A percentile compares a stretch with the other conserved stretches of the same genome.
phyloP scores from a whole-genome alignment of 2,888 invertebrate genomes.

The Melinaea marsaeus region DNA sequence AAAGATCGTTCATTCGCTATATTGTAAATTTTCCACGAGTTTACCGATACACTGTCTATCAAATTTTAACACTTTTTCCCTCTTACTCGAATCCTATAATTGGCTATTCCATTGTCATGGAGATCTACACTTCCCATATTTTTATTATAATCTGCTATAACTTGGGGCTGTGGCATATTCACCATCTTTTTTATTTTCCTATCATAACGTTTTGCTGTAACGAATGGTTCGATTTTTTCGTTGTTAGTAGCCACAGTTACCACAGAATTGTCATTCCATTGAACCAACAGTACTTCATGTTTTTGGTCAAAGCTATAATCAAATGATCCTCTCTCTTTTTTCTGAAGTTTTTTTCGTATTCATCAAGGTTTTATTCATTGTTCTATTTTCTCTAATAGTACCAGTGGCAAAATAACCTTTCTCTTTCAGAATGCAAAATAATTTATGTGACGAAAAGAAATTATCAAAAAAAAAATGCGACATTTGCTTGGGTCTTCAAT shows the following conservation, averaged over 20 bases:
- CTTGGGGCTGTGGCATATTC: constrained; percentile 6
- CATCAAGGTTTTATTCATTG: constrained; percentile 9
- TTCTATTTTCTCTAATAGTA: constrained; percentile 9
- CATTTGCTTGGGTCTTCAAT: constrained; percentile 7
- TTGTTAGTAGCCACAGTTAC: constrained; percentile 7
- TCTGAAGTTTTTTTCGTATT: constrained; percentile 15
- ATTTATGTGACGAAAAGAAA: constrained; percentile 9
- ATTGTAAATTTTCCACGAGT: constrained; percentile 19
- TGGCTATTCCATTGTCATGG: background rate
- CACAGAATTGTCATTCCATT: constrained; percentile 21
- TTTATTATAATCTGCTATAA: constrained; percentile 10
- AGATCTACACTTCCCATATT: background rate
- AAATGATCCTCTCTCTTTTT: constrained; percentile 10
- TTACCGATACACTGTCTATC: constrained; percentile 11
- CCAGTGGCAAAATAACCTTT: constrained; percentile 7
- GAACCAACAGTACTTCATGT: constrained; percentile 17
- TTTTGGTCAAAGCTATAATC: constrained; percentile 18
- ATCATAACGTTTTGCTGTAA: constrained; percentile 20
- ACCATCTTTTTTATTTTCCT: constrained; percentile 13
- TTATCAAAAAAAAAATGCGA: constrained; percentile 6
- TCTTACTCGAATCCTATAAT: constrained; percentile 9
- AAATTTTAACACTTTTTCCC: constrained; percentile 17
- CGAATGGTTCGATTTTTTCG: constrained; percentile 13
- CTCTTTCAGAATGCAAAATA: constrained; percentile 4
- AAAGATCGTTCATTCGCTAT: constrained; percentile 13